phyloP scores from a whole-genome alignment of 2,888 invertebrate genomes.

The Ophion obscuratus region DNA sequence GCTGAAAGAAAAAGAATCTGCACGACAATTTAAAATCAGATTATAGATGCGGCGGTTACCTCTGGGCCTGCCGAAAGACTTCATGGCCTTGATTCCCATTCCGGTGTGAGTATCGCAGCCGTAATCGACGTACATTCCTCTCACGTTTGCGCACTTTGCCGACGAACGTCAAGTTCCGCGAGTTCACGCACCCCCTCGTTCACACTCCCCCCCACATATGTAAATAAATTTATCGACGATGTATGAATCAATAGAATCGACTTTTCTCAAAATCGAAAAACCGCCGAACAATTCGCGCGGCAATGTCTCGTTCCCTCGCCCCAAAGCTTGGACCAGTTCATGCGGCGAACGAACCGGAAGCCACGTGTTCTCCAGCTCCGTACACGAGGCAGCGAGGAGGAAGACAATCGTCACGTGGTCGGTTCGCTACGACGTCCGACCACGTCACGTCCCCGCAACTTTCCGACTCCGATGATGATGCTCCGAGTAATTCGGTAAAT shows the following conservation, averaged over 20 bases:
- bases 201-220: conserved; percentile 16
- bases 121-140: conserved; percentile 86
- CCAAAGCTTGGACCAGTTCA: background rate
- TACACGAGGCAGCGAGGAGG: background rate
- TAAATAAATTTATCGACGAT: background rate
- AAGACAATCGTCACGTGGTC: conserved; percentile 54
- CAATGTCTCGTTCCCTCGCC: background rate
- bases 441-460: conserved; percentile 47
- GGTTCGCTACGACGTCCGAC: conserved; percentile 45
- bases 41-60: conserved; percentile 85
- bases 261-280: background rate
- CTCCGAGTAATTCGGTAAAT: background rate
- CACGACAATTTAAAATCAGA: conserved; percentile 23
- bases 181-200: conserved; percentile 18
- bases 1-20: background rate
- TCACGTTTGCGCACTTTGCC: conserved; percentile 54
- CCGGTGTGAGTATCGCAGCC: conserved; percentile 86
- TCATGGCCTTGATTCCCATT: conserved; percentile 95
- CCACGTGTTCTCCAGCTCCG: conserved; percentile 46
- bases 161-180: conserved; percentile 14
- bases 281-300: background rate
- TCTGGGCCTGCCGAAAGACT: conserved; percentile 94
- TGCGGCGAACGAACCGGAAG: background rate
- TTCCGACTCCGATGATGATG: conserved; percentile 4
- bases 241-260: background rate